These are phyloP conservation scores for Orbicella faveolata DNA, from an alignment of 64 coral and sea anemone species.

Conservation along the genomic window DNA sequence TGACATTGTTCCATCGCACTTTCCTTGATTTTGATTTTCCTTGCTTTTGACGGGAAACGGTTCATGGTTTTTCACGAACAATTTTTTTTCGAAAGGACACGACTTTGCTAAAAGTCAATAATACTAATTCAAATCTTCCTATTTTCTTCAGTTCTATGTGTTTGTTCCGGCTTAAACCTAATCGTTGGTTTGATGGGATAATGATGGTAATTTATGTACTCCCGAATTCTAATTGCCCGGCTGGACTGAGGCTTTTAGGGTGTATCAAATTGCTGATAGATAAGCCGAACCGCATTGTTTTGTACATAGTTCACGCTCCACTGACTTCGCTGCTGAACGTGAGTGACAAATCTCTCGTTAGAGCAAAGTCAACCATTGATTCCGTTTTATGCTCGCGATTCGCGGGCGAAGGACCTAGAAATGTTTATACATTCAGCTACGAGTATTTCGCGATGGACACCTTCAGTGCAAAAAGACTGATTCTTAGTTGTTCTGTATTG, in stretches of 20 bases:
- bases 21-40: no score
- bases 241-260: slow-evolving; percentile 17
- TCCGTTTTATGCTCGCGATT: slow-evolving; percentile 17
- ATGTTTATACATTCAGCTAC: background rate
- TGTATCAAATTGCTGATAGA: slow-evolving; percentile 34
- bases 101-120: background rate
- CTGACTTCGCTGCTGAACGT: background rate
- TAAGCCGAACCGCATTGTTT: slow-evolving; percentile 26
- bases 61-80: no score
- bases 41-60: no score
- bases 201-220: slow-evolving; percentile 19
- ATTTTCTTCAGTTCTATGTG: background rate
- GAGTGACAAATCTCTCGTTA: slow-evolving; percentile 22
- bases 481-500: background rate
- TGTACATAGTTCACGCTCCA: slow-evolving; percentile 29
- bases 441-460: background rate
- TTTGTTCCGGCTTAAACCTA: slow-evolving; percentile 1
- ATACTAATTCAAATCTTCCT: background rate
- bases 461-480: background rate
- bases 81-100: background rate
- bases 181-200: background rate
- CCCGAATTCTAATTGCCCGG: background rate
- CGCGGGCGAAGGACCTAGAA: background rate
- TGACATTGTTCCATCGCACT: no score
- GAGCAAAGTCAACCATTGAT: background rate